Percentiles rank a stretch among this genome's conserved stretches.
phyloP scores from a whole-genome alignment of 2,888 invertebrate genomes.

The Crocallis elinguaria region DNA sequence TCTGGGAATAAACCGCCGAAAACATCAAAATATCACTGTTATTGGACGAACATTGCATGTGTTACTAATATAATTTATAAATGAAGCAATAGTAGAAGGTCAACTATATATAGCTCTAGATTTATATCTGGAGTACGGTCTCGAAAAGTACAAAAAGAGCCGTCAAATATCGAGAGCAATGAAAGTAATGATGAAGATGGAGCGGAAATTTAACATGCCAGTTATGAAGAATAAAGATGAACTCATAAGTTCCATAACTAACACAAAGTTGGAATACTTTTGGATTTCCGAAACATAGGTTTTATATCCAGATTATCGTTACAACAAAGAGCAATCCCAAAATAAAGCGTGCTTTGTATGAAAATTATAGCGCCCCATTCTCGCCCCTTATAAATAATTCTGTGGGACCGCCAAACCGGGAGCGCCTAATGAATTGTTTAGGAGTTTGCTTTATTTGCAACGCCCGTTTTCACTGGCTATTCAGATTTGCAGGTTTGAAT shows the following conservation, averaged over 20 bases:
- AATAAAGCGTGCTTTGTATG: slow-evolving; percentile 33
- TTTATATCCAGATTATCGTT: slow-evolving; percentile 9
- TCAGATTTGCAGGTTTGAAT: slow-evolving; percentile 31
- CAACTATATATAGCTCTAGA: too few species aligned
- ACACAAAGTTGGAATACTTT: too few species aligned
- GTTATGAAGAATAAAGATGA: too few species aligned
- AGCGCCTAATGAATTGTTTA: slow-evolving; percentile 56
- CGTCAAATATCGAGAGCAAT: too few species aligned
- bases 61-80: too few species aligned
- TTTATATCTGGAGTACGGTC: too few species aligned
- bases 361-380: slow-evolving; percentile 43
- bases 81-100: too few species aligned
- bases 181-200: too few species aligned
- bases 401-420: slow-evolving; percentile 43
- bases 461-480: slow-evolving; percentile 33
- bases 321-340: slow-evolving; percentile 27
- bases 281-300: not conserved
- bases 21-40: not conserved
- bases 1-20: slow-evolving; percentile 1
- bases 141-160: too few species aligned
- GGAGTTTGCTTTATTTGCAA: slow-evolving; percentile 48
- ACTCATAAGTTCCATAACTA: too few species aligned
- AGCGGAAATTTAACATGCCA: too few species aligned
- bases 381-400: slow-evolving; percentile 61
- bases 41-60: not conserved